A percentile compares a stretch with the other conserved stretches of the same genome.
Evolutionary conservation across 2,888 invertebrate species (phyloP).

Genomic region (Pseudococcus viburni): DNA sequence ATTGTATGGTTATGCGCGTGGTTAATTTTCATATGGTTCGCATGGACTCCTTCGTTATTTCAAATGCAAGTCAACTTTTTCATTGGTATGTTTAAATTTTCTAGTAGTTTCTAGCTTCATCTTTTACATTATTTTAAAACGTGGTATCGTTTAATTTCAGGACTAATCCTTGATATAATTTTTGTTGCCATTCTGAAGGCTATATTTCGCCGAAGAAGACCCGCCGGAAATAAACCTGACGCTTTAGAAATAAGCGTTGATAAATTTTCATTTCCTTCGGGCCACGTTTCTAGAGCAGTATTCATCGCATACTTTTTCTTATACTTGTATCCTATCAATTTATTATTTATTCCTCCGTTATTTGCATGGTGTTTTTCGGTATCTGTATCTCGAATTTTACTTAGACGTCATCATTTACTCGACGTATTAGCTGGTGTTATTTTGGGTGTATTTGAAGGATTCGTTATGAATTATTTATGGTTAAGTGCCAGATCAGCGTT

Average conservation of each 20-base stretch:
- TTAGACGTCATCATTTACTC: conserved; percentile 88
- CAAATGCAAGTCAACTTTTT: conserved; percentile 90
- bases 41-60: conserved; percentile 79
- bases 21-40: conserved; percentile 84
- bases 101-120: too few species aligned
- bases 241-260: conserved; percentile 84
- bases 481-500: conserved; percentile 77
- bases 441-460: conserved; percentile 82
- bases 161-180: conserved; percentile 84
- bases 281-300: conserved; percentile 87
- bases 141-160: conserved; percentile 72
- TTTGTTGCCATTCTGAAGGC: conserved; percentile 85
- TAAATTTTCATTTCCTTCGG: conserved; percentile 92
- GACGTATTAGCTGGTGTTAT: conserved; percentile 85
- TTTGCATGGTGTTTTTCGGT: conserved; percentile 81
- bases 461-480: conserved; percentile 79
- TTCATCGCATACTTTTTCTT: conserved; percentile 83
- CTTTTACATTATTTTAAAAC: too few species aligned
- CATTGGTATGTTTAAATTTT: conserved; percentile 76
- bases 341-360: conserved; percentile 70
- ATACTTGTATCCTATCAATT: conserved; percentile 74
- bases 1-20: conserved; percentile 86
- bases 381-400: conserved; percentile 83
- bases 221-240: conserved; percentile 78
- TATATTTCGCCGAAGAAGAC: conserved; percentile 82